Percentiles rank a stretch among this genome's conserved stretches.
Evolutionary conservation across 30 jellyfish, hydroid and myxozoan species (phyloP).

Genomic region (Aurelia aurita): DNA sequence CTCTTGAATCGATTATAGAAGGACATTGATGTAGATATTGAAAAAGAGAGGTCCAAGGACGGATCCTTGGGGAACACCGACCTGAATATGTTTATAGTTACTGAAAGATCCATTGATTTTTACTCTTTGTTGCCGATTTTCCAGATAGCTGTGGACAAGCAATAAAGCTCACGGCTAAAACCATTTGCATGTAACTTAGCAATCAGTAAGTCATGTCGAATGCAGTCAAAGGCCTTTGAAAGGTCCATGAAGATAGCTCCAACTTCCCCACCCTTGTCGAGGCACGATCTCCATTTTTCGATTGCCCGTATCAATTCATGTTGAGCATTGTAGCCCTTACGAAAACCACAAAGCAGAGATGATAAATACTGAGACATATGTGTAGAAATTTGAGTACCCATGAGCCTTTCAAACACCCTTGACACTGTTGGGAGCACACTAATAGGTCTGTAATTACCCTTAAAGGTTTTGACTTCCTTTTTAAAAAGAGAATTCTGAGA

Average conservation of each 20-base stretch:
- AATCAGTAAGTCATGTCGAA: constrained; percentile 31
- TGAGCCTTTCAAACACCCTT: neutral
- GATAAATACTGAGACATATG: constrained; percentile 10
- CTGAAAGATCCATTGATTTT: constrained; percentile 48
- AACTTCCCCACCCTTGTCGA: constrained; percentile 31
- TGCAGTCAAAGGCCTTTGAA: constrained; percentile 39
- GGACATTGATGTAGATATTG: too few relatives aligned
- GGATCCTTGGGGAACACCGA: too few relatives aligned
- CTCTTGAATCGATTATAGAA: too few relatives aligned
- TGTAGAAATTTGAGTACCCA: constrained; percentile 8
- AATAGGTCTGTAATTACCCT: too few relatives aligned
- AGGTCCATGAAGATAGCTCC: constrained; percentile 59
- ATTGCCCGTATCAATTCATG: constrained; percentile 36
- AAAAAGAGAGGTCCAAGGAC: too few relatives aligned
- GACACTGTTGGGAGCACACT: too few relatives aligned
- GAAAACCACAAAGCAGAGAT: constrained; percentile 33
- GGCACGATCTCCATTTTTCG: constrained; percentile 33
- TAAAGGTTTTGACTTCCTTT: too few relatives aligned
- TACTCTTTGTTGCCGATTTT: constrained; percentile 56
- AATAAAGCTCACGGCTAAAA: constrained; percentile 35
- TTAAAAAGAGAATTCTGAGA: too few relatives aligned
- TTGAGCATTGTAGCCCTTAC: constrained; percentile 43
- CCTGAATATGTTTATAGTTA: too few relatives aligned
- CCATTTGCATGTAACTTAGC: constrained; percentile 71
- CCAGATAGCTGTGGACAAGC: constrained; percentile 51